Evolutionary conservation across 2,888 invertebrate genomes (phyloP).

Genomic region (Protodeltote pygarga): DNA sequence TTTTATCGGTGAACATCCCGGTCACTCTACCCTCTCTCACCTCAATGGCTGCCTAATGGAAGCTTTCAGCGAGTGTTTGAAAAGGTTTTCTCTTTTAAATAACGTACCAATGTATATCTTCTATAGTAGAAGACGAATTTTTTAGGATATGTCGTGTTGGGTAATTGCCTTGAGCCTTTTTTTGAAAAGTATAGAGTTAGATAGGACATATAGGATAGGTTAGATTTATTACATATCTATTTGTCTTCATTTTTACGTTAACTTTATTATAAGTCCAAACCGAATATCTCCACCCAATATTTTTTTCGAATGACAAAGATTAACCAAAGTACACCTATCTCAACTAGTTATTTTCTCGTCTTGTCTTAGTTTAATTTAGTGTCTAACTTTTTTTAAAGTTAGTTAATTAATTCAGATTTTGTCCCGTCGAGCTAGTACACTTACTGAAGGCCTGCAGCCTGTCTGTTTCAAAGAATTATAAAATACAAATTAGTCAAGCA

Average conservation of each 20-base stretch:
- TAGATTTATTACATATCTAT: not conserved
- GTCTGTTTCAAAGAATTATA: not conserved
- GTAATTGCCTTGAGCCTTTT: not conserved
- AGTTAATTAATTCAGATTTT: no score
- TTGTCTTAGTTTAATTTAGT: no score
- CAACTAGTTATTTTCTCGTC: no score
- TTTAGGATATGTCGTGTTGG: not conserved
- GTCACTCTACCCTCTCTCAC: slow-evolving; percentile 62
- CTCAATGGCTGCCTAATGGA: slow-evolving; percentile 70
- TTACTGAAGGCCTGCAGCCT: no score
- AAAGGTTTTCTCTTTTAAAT: slow-evolving; percentile 55
- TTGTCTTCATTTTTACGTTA: no score
- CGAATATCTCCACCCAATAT: no score
- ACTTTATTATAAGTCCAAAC: no score
- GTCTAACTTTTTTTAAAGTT: no score
- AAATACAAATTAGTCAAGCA: no score
- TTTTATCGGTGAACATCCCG: slow-evolving; percentile 61
- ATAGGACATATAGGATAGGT: not conserved
- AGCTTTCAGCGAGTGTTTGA: slow-evolving; percentile 60
- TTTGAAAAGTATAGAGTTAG: not conserved
- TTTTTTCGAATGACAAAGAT: no score
- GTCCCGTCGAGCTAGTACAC: no score
- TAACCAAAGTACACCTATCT: no score
- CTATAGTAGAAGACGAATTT: not conserved
- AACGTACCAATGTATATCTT: slow-evolving; percentile 35